Percentiles rank a stretch among this genome's conserved stretches.
Evolutionary conservation across 2,113 vertebrate genomes (phyloP).

Genomic region (Pycnonotus jocosus): DNA sequence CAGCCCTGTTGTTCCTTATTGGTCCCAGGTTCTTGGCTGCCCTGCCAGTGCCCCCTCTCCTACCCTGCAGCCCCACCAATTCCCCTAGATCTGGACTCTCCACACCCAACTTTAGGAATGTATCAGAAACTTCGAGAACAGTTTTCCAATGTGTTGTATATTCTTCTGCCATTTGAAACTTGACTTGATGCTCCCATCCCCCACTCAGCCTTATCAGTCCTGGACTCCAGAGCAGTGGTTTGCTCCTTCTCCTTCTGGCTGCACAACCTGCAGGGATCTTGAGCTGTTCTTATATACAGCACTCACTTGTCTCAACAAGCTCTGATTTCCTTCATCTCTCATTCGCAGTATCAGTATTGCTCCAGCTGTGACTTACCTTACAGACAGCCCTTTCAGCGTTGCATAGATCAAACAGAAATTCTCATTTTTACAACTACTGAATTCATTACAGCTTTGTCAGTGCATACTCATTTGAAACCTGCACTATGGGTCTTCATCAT

Average conservation of each 20-base stretch:
- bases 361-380: neutral
- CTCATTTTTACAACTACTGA: neutral
- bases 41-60: neutral
- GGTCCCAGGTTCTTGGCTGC: neutral
- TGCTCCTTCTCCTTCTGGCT: neutral
- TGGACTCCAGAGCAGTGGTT: neutral
- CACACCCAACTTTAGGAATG: neutral
- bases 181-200: neutral
- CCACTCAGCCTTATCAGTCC: fast-evolving
- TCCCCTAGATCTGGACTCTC: neutral
- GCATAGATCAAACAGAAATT: neutral
- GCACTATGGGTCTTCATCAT: neutral
- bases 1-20: neutral
- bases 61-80: neutral
- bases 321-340: neutral
- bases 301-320: neutral
- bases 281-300: neutral
- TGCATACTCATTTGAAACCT: neutral
- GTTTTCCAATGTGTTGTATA: neutral
- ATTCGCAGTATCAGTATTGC: fast-evolving
- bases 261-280: neutral
- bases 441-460: neutral
- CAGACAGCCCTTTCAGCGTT: fast-evolving
- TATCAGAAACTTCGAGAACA: neutral
- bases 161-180: neutral